Conservation (phyloP, 2,888 invertebrate genomes). For the Amphipyra berbera region DNA sequence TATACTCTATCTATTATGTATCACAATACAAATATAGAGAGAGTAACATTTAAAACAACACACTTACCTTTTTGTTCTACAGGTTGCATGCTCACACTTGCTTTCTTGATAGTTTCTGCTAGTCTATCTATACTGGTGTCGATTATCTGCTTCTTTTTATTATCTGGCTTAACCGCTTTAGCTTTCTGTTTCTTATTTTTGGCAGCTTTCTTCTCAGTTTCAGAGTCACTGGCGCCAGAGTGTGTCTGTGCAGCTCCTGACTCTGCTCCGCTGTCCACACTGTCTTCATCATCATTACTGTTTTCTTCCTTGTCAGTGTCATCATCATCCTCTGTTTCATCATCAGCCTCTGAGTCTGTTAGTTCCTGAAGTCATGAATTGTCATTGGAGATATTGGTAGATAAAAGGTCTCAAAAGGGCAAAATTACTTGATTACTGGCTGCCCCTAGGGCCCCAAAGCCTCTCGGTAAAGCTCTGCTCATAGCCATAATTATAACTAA, state of each 20-base stretch:
- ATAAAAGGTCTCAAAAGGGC: too few relatives aligned
- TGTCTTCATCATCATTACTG: slow-evolving; percentile 66
- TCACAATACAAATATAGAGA: too few relatives aligned
- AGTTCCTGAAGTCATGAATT: slow-evolving; percentile 65
- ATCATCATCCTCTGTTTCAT: slow-evolving; percentile 67
- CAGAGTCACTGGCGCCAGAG: slow-evolving; percentile 62
- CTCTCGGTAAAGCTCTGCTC: too few relatives aligned
- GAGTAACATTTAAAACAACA: background rate
- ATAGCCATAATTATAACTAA: too few relatives aligned
- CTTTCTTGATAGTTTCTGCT: slow-evolving; percentile 72
- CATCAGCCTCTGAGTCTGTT: slow-evolving; percentile 75
- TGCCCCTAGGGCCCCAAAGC: too few relatives aligned
- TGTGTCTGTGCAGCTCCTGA: slow-evolving; percentile 71
- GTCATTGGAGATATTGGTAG: too few relatives aligned
- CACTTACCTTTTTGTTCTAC: slow-evolving; percentile 77
- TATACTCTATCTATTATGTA: too few relatives aligned
- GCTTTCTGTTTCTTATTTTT: slow-evolving; percentile 39
- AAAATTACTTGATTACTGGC: too few relatives aligned
- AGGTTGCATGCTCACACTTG: slow-evolving; percentile 71
- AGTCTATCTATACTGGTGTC: slow-evolving; percentile 70
- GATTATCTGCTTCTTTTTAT: slow-evolving; percentile 15
- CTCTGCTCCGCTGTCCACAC: slow-evolving; percentile 84
- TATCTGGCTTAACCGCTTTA: slow-evolving; percentile 28
- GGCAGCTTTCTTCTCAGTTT: slow-evolving; percentile 57
- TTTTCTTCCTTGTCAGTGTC: slow-evolving; percentile 69